Conservation (phyloP, 2,888 invertebrate genomes). For the Xanthia icteritia region DNA sequence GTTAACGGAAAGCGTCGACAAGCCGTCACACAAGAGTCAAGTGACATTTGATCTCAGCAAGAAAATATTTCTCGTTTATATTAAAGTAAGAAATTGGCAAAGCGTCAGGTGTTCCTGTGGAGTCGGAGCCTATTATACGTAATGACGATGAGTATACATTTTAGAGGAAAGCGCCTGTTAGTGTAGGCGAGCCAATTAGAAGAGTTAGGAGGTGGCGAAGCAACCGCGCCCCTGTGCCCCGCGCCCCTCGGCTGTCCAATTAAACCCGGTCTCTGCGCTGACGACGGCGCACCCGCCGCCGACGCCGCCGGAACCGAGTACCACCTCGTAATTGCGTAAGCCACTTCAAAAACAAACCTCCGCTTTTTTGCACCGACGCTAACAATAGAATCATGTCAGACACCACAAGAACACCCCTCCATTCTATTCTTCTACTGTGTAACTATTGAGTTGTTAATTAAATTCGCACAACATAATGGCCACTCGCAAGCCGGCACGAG, state of each 20-base stretch:
- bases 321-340: conserved; percentile 87
- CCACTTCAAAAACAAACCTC: conserved; percentile 87
- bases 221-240: conserved; percentile 67
- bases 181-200: conserved; percentile 88
- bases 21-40: conserved; percentile 58
- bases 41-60: conserved; percentile 59
- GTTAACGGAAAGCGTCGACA: conserved; percentile 1
- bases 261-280: conserved; percentile 80
- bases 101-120: conserved; percentile 75
- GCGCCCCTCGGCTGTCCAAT: conserved; percentile 83
- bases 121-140: conserved; percentile 78
- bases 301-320: conserved; percentile 73
- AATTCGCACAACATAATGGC: conserved; percentile 85
- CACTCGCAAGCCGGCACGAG: conserved; percentile 54
- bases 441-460: conserved; percentile 90
- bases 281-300: conserved; percentile 70
- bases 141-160: conserved; percentile 82
- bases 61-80: conserved; percentile 66
- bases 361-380: conserved; percentile 84
- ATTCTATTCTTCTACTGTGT: conserved; percentile 79
- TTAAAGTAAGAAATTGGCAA: conserved; percentile 71
- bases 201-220: conserved; percentile 78
- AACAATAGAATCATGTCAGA: conserved; percentile 89
- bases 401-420: conserved; percentile 85
- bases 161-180: conserved; percentile 83